A percentile compares a stretch with the other conserved stretches of the same genome.
Conservation (phyloP, 2,888 invertebrate species). For the Periphyllus acericola region DNA sequence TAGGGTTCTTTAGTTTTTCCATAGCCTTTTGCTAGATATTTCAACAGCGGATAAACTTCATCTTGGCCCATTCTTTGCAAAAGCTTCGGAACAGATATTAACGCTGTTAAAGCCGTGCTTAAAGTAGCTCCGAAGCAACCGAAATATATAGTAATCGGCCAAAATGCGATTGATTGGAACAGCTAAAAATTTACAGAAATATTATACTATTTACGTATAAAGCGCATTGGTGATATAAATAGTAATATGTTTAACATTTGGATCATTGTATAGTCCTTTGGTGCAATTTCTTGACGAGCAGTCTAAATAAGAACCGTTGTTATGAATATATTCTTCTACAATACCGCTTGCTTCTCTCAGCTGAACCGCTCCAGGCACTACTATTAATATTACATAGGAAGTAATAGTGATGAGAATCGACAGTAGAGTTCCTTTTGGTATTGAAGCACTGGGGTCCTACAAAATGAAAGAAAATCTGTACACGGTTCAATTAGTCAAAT, state of each 20-base stretch:
- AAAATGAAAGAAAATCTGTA: conserved; percentile 62
- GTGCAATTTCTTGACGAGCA: conserved; percentile 72
- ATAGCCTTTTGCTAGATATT: conserved; percentile 91
- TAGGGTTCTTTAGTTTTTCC: conserved; percentile 86
- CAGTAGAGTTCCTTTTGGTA: conserved; percentile 92
- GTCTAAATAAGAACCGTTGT: conserved; percentile 70
- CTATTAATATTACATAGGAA: conserved; percentile 84
- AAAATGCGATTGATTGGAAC: conserved; percentile 83
- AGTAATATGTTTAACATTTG: conserved; percentile 73
- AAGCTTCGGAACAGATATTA: conserved; percentile 90
- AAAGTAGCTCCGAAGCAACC: conserved; percentile 98
- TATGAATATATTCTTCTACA: conserved; percentile 69
- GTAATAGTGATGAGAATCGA: conserved; percentile 87
- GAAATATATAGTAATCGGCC: conserved; percentile 92
- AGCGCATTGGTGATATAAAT: neutral
- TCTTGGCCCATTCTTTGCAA: conserved; percentile 93
- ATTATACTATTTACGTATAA: conserved; percentile 68
- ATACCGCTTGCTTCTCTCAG: conserved; percentile 82
- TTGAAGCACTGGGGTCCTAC: conserved; percentile 88
- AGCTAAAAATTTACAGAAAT: conserved; percentile 70
- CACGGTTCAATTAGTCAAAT: neutral
- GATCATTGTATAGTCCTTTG: conserved; percentile 87
- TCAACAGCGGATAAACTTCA: conserved; percentile 91
- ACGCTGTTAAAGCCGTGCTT: conserved; percentile 93
- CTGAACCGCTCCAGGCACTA: conserved; percentile 84